Base-by-base conservation (phyloP, 2,797 vertebrate species). In the Leptodactylus fallax region DNA sequence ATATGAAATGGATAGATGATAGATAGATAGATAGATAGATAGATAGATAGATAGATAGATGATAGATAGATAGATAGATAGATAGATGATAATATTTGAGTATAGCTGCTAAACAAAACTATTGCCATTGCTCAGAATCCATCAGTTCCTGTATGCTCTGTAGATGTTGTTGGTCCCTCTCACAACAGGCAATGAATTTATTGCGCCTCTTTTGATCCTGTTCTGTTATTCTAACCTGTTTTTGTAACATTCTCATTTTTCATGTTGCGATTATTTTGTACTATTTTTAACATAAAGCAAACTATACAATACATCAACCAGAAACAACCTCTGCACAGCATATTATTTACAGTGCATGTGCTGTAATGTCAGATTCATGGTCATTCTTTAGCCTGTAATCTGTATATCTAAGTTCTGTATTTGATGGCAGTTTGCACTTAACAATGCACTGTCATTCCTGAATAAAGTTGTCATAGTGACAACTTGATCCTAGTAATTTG, bases 361-460 rank as follows among this genome's bases (percentile, higher is more conserved):
- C 49, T 23, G 1, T n/a, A 7, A 76, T 21, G 47, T 76, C 47
- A 13, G 49, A 23, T n/a, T 74, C 47, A 21, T 19, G 19, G 74
- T 23, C 12, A 77, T 53, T 14, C 9, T 7, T 23, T 12, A 53
- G 47, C 53, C 47, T 6, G 21, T 17, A 77, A 23, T 53, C 21
- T 53, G n/a, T 9, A 5, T 53, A 13, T 23, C 6, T 23, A 51
- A 14, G 49, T 77, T 6, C 6, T 23, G 49, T 51, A 53, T 53
- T 77, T 53, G 49, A 53, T 77, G 49, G 74, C 74, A 77, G 74
- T 23, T 53, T 77, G 47, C 49, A 53, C 74, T 76, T 51, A 49
- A 21, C 36, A 72, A 7, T 19, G 6, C 1, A 16, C 47, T 76
- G 72, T 76, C 72, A 51, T 49, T 19, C 72, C 72, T 7, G 10